A percentile compares a stretch with the other conserved stretches of the same genome.
Evolutionary conservation across 2,797 vertebrate genomes (phyloP).

Genomic region (Urocyon cinereoargenteus): DNA sequence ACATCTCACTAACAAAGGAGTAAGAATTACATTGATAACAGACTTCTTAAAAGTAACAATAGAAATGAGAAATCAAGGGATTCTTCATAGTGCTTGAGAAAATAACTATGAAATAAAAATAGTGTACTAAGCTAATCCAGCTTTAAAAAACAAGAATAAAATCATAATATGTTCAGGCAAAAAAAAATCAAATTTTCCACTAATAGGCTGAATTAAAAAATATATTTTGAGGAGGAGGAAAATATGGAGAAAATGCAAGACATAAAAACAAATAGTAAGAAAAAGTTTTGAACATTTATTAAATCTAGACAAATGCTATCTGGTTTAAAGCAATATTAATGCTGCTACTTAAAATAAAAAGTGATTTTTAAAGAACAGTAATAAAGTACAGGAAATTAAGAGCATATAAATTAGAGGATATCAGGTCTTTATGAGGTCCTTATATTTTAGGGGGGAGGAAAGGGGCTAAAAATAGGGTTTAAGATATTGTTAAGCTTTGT

Average conservation of each 20-base stretch:
- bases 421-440: neutral
- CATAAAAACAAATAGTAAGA: neutral
- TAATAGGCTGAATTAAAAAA: constrained; percentile 13
- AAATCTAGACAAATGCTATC: neutral
- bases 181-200: neutral
- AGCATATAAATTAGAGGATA: neutral
- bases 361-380: neutral
- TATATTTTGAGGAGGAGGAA: constrained; percentile 9
- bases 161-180: neutral
- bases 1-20: neutral
- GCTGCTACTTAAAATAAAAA: neutral
- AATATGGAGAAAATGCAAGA: constrained; percentile 39
- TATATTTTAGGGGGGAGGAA: neutral
- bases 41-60: neutral
- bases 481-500: neutral
- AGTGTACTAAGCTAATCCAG: neutral
- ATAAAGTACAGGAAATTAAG: neutral
- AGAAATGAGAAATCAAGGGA: neutral
- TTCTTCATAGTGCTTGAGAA: neutral
- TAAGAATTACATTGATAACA: neutral
- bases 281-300: neutral
- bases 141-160: constrained; percentile 14
- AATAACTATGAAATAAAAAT: neutral
- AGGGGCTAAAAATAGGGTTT: neutral
- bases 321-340: neutral